Evolutionary conservation across 2,113 vertebrate species (phyloP), one percentile per base, ranked within the genome.

Genomic region (Cygnus buccinator): DNA sequence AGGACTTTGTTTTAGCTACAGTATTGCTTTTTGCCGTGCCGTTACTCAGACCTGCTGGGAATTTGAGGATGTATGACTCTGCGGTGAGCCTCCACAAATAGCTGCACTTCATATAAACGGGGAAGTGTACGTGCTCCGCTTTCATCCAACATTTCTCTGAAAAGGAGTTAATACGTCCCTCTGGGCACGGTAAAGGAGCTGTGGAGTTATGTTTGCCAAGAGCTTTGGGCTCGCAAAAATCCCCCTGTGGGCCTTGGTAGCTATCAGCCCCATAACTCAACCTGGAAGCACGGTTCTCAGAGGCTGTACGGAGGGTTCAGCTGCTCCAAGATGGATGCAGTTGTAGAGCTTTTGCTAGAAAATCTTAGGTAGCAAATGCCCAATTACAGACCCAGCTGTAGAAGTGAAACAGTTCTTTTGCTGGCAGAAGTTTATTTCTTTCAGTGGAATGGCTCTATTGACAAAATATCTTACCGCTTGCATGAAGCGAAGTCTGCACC

Each of bases 251-350:
- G 54, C 26, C 35, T 92, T 58, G 7, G 1, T 4, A 35, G 33
- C n/a, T 54, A 4, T 37, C 58, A 80, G 67, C 22, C 29, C 68
- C 33, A 0, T 86, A 84, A 61, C 29, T 94, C 73, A 72, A 72
- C 72, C 41, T 58, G 52, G 54, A 72, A 86, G 44, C 46, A 29
- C 1, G 3, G 41, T 61, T 84, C 4, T 62, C 37, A 26, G 71
- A 52, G 85, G 7, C 52, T 2, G 0, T 1, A 1, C 2, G 11
- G 25, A 37, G 91, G 11, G 15, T 46, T 76, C 6, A 55, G 52
- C 70, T 89, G 3, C 63, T 58, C 43, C 46, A 33, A 39, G 39
- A 4, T 62, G 19, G 57, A 25, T 50, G 20, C 22, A 10, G 17
- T 62, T 54, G 2, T 6, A 18, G 63, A 73, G 52, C 39, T 43